Base-by-base conservation (phyloP, 2,113 vertebrate species). In the Rhineura floridana region DNA sequence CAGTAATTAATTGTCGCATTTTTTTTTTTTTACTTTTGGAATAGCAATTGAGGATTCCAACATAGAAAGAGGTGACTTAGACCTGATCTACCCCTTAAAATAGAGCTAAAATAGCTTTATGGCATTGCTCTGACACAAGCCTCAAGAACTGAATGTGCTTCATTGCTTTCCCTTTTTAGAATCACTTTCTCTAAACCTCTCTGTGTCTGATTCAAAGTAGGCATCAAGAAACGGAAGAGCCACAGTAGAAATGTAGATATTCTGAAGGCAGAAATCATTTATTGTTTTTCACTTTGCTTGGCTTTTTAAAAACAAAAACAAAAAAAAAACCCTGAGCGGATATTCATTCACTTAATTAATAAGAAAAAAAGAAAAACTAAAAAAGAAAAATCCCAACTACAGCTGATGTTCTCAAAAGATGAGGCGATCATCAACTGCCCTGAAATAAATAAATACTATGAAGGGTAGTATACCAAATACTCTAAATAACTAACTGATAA, bases 111-210 rank as follows among this genome's bases (percentile, higher is more conserved):
- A 19, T 62, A 11, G 0, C 39, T 78, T 91, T 75, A 69, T 1
- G 0, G 7, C 0, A 75, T 65, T 36, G 17, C 78, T 85, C 55
- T 85, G 90, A 82, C 80, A 90, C 21, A 39, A 30, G 30, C 87
- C 55, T 85, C 12, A 30, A 48, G 19, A 0, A 75, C 89, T 0
- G 39, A 7, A 46, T 33, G 3, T 84, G 4, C 9, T 63, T 6
- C 36, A 28, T 63, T 82, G 1, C 2, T 89, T 5, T 89, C 36
- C 23, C 39, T 73, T 83, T 85, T 52, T 59, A 91, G 85, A 91
- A 52, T 25, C 2, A 62, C 0, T 67, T 5, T 17, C 50, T 83
- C 83, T 19, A 19, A 39, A 83, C 81, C 59, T 85, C 46, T 59
- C 3, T 63, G 21, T 77, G 42, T 12, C 12, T 89, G 48, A 4